Percentiles rank a stretch among this genome's conserved stretches.
Evolutionary conservation across 2,888 invertebrate species (phyloP).

Genomic region (Colostygia pectinataria): DNA sequence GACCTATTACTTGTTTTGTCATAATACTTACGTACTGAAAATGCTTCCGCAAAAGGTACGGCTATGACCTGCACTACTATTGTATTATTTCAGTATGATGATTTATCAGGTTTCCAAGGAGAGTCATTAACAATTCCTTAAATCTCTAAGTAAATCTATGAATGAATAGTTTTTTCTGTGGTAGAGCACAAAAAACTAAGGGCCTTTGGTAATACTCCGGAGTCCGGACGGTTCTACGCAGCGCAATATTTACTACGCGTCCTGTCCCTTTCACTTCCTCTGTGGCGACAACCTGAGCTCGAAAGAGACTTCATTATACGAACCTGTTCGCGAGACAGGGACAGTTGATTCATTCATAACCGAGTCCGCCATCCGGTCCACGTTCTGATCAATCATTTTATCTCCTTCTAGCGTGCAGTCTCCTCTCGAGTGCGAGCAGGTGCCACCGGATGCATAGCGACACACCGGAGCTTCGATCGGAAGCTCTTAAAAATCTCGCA

Average conservation of each 20-base stretch:
- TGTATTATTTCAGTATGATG: neutral
- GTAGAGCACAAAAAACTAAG: slow-evolving; percentile 64
- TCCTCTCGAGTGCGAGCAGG: slow-evolving; percentile 78
- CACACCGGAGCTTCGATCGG: slow-evolving; percentile 68
- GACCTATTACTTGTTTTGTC: too few species aligned
- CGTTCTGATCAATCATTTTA: slow-evolving; percentile 75
- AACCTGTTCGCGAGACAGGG: slow-evolving; percentile 57
- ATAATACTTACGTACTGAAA: neutral
- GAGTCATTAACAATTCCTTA: slow-evolving; percentile 17
- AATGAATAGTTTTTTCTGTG: slow-evolving; percentile 71
- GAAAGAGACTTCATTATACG: slow-evolving; percentile 61
- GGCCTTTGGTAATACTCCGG: slow-evolving; percentile 69
- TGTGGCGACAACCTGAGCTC: slow-evolving; percentile 75
- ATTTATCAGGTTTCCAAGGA: neutral
- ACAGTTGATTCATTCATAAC: slow-evolving; percentile 81
- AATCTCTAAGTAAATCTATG: slow-evolving; percentile 53
- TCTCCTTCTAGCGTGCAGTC: slow-evolving; percentile 78
- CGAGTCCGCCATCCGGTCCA: slow-evolving; percentile 81
- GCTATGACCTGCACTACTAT: neutral
- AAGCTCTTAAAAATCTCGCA: slow-evolving; percentile 67
- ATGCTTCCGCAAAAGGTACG: neutral
- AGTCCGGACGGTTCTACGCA: slow-evolving; percentile 66
- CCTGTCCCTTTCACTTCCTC: slow-evolving; percentile 83
- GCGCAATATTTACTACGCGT: slow-evolving; percentile 81
- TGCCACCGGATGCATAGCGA: slow-evolving; percentile 74